Percentiles rank a stretch among this genome's conserved stretches.
These are phyloP conservation scores for Numida meleagris DNA, from an alignment of 2,113 vertebrate species.

Conservation along the genomic window DNA sequence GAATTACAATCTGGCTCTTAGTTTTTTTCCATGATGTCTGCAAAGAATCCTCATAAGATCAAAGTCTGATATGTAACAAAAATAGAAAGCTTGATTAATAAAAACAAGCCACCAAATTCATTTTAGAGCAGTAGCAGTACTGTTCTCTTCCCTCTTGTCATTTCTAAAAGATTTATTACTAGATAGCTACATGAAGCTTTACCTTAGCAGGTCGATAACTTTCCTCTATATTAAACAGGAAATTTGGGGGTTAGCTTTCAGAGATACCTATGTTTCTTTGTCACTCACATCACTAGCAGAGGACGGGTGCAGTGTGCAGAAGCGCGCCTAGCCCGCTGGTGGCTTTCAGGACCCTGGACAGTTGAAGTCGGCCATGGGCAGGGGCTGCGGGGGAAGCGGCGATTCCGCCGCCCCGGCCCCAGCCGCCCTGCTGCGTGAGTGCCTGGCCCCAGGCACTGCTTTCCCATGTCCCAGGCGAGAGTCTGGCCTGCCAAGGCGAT, in stretches of 20 bases:
- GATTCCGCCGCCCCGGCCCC: not conserved
- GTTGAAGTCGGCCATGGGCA: not conserved
- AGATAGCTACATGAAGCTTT: not conserved
- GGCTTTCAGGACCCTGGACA: constrained; percentile 78
- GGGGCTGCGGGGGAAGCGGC: accelerated
- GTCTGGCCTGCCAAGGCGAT: not conserved
- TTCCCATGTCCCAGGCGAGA: not conserved
- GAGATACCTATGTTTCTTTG: not conserved
- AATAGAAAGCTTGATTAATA: constrained; percentile 43
- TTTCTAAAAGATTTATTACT: not conserved
- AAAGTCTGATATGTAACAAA: constrained; percentile 40
- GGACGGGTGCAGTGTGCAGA: not conserved
- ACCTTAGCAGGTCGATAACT: not conserved
- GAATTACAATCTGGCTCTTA: constrained; percentile 26
- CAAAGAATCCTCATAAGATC: constrained; percentile 35
- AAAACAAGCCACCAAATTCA: not conserved
- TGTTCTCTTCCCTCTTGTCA: not conserved
- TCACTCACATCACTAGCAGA: not conserved
- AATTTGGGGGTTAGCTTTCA: not conserved
- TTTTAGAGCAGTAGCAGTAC: not conserved
- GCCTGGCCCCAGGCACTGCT: not conserved
- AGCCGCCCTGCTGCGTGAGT: accelerated
- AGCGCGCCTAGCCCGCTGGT: accelerated
- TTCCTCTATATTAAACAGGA: constrained; percentile 23
- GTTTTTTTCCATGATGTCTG: constrained; percentile 26